Evolutionary conservation across 2,113 vertebrate species (phyloP).

Genomic region (Dromaius novaehollandiae): DNA sequence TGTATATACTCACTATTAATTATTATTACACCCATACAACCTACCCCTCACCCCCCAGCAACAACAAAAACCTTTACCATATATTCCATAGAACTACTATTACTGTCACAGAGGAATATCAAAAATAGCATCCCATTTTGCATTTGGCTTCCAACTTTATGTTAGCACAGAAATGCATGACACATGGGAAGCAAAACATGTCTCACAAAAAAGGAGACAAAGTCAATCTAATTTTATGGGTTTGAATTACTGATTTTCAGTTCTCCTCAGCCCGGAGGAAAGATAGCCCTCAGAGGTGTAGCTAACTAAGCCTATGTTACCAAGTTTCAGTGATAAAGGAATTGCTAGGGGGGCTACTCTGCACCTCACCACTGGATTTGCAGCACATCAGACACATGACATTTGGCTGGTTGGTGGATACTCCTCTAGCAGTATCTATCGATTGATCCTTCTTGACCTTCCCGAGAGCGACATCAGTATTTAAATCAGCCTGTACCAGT

Average conservation of each 20-base stretch:
- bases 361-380: neutral
- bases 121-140: slow-evolving; percentile 1
- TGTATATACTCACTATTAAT: neutral
- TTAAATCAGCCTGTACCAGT: neutral
- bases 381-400: rapidly evolving
- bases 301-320: neutral
- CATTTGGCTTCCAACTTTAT: neutral
- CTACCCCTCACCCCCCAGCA: neutral
- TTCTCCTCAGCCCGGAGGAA: neutral
- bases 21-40: neutral
- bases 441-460: neutral
- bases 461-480: neutral
- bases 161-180: neutral
- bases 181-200: neutral
- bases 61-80: neutral
- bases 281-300: neutral
- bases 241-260: neutral
- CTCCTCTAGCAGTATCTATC: neutral
- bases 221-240: neutral
- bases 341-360: rapidly evolving
- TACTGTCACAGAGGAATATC: neutral
- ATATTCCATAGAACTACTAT: neutral
- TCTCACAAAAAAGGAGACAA: neutral
- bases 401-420: neutral
- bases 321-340: neutral